Base-by-base conservation (phyloP, 2,113 vertebrate species). In the Tauraco erythrolophus region DNA sequence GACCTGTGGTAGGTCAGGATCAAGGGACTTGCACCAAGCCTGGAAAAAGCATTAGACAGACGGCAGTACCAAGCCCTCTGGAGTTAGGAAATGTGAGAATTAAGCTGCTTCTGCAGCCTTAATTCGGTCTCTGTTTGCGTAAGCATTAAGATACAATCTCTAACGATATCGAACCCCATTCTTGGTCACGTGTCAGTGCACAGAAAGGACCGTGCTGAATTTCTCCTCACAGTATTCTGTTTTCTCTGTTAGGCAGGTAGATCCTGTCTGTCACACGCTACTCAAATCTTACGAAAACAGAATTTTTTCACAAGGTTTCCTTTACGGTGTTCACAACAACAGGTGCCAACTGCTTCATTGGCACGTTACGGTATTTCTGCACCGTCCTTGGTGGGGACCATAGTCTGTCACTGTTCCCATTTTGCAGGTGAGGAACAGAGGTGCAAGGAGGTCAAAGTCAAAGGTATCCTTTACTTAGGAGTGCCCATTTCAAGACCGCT, bases 121-220 rank as follows among this genome's bases (percentile, higher is more conserved):
- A 90, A 83, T 83, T 94, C 1, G 5, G 75, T 45, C 90, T 82
- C 30, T 94, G 60, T 95, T 94, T 95, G 88, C 89, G 69, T 83
- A 94, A 85, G 62, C 82, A 6, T 61, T 61, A 39, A 85, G 96
- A 92, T 94, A 76, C 28, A 3, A 93, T 95, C 92, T 87, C 56
- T 71, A 35, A 0, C 48, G 70, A 48, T 92, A 88, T 14, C 75
- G 17, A 65, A 79, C 39, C 14, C 53, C 53, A 82, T 56, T 89
- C 77, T 85, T 88, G 48, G 65, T 70, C 85, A 65, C n/a, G 4
- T 50, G 2, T 79, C 80, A 68, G 35, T 69, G 87, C 57, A 39
- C 94, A 85, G 74, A 53, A 90, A 58, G 75, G 45, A 64, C 46
- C 1, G 39, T 19, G 7, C 57, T 75, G 43, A 25, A n/a, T 94